Conservation (phyloP, 2,797 vertebrate genomes). For the Pogoniulus pusillus region DNA sequence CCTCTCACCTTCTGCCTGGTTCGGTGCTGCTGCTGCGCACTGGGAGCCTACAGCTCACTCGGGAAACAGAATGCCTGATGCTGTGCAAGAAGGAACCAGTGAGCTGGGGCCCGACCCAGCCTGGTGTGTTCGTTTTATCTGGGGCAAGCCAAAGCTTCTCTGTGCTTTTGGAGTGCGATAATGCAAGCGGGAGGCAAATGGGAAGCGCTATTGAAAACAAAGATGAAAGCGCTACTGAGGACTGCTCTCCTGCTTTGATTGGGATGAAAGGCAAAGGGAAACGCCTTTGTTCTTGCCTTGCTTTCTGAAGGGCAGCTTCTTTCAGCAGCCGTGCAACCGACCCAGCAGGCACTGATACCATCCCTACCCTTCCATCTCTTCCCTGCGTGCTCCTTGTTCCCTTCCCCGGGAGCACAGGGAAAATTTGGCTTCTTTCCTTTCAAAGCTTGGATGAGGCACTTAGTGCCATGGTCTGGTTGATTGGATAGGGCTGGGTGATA, state of each 20-base stretch:
- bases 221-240: conserved; percentile 17
- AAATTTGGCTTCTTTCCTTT: not conserved
- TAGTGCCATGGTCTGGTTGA: too few species aligned
- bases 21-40: not conserved
- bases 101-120: not conserved
- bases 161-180: not conserved
- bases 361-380: not conserved
- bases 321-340: not conserved
- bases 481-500: too few species aligned
- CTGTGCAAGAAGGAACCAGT: not conserved
- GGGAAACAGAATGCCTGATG: not conserved
- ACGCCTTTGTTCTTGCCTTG: not conserved
- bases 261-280: conserved; percentile 11
- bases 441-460: too few species aligned
- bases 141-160: not conserved
- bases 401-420: not conserved
- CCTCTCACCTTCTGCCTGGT: not conserved
- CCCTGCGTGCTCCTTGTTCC: not conserved
- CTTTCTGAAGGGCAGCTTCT: not conserved
- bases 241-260: conserved; percentile 14
- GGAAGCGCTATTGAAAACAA: not conserved
- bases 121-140: not conserved
- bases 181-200: not conserved
- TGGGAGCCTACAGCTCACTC: not conserved
- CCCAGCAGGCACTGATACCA: not conserved